Evolutionary conservation across 2,888 invertebrate species (phyloP).

Genomic region (Papilio demoleus): DNA sequence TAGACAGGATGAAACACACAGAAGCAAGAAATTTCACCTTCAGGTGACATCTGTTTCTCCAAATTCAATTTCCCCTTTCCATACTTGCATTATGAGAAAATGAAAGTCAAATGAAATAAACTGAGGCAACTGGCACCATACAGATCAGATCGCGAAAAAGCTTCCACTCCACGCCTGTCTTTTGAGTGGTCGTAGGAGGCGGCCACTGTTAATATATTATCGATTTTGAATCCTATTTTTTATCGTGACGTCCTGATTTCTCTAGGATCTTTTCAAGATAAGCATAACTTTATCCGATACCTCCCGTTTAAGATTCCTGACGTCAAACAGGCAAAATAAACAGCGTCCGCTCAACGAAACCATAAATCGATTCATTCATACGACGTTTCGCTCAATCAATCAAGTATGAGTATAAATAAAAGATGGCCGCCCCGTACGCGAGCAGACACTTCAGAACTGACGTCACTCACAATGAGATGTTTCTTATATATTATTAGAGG

Average conservation of each 20-base stretch:
- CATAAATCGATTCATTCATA: conserved; percentile 79
- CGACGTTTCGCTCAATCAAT: conserved; percentile 76
- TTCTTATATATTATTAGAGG: conserved; percentile 52
- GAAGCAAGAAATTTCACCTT: no score
- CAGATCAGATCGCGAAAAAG: no score
- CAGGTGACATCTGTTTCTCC: no score
- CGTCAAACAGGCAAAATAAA: conserved; percentile 72
- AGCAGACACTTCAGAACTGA: conserved; percentile 66
- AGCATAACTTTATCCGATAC: conserved; percentile 55
- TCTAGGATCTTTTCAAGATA: conserved; percentile 33
- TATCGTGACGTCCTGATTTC: neutral
- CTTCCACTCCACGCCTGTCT: no score
- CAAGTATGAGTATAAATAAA: conserved; percentile 76
- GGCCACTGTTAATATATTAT: no score
- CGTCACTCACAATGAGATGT: conserved; percentile 60
- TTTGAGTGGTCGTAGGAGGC: no score
- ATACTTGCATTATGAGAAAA: no score
- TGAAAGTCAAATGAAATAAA: no score
- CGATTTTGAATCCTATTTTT: no score
- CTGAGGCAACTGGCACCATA: no score
- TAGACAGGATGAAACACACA: no score
- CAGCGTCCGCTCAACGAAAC: conserved; percentile 66
- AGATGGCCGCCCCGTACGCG: conserved; percentile 64
- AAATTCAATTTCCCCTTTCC: no score
- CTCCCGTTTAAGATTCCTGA: conserved; percentile 68